Evolutionary conservation across 1,140 invertebrate species (phyloP).

Genomic region (Apis laboriosa): DNA sequence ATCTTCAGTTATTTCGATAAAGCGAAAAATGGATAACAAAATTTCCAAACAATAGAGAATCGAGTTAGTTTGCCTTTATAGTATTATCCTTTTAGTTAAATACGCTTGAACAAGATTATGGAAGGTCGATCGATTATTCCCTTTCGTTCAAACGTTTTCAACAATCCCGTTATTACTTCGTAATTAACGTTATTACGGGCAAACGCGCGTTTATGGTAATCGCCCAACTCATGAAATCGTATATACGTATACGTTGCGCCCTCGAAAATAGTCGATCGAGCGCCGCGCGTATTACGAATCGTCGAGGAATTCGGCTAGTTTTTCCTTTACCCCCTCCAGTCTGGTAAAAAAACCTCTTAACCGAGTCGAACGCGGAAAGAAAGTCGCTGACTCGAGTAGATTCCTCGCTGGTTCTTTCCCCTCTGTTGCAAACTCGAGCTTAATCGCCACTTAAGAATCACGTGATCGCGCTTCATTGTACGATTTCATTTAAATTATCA

Average conservation of each 20-base stretch:
- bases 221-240: neutral
- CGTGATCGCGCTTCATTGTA: constrained; percentile 38
- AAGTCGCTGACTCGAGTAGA: constrained; percentile 27
- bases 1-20: no score
- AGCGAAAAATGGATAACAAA: no score
- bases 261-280: no score
- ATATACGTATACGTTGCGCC: neutral
- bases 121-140: neutral
- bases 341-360: neutral
- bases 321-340: neutral
- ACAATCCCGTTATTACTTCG: neutral
- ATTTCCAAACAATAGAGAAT: no score
- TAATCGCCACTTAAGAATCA: constrained; percentile 54
- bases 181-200: constrained; percentile 16
- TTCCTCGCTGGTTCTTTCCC: constrained; percentile 9
- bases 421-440: constrained; percentile 28
- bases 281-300: neutral
- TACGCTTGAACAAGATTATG: neutral
- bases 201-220: constrained; percentile 16
- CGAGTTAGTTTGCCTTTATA: neutral
- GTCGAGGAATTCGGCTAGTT: neutral
- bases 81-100: no score
- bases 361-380: constrained; percentile 12
- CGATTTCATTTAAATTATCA: constrained; percentile 23
- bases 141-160: constrained; percentile 6